Percentiles rank a stretch among this genome's conserved stretches.
phyloP scores from a whole-genome alignment of 2,797 vertebrate genomes.

The Smutsia gigantea region DNA sequence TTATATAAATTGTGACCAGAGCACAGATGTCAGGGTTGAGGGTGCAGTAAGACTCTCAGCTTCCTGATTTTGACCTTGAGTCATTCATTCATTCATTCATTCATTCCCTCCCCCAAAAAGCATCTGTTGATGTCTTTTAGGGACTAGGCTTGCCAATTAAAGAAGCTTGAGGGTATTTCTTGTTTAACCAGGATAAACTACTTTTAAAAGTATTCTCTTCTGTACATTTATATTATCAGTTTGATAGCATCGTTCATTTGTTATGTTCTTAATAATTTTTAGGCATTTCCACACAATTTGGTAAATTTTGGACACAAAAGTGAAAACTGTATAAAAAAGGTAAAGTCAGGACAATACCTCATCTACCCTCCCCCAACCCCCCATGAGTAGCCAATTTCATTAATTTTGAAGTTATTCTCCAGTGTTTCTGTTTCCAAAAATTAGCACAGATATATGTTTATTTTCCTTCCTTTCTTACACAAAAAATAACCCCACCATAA shows the following conservation, averaged over 20 bases:
- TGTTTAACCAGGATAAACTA: background rate
- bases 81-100: background rate
- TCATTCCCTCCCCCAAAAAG: background rate
- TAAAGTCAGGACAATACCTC: background rate
- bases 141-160: background rate
- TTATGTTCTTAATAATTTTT: slow-evolving; percentile 34
- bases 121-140: background rate
- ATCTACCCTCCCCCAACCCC: no score
- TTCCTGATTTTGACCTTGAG: background rate
- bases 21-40: background rate
- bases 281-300: background rate
- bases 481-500: background rate
- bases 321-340: background rate
- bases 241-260: background rate
- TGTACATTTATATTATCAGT: background rate
- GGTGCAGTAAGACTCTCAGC: background rate
- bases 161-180: background rate
- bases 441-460: background rate
- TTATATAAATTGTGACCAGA: background rate
- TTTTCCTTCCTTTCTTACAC: background rate
- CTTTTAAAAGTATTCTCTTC: background rate
- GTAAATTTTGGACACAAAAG: background rate
- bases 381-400: background rate
- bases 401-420: background rate
- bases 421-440: background rate